Percentiles rank a stretch among this genome's conserved stretches.
These are phyloP conservation scores for Rhinoderma darwinii DNA, from an alignment of 2,113 vertebrate species.

Conservation along the genomic window DNA sequence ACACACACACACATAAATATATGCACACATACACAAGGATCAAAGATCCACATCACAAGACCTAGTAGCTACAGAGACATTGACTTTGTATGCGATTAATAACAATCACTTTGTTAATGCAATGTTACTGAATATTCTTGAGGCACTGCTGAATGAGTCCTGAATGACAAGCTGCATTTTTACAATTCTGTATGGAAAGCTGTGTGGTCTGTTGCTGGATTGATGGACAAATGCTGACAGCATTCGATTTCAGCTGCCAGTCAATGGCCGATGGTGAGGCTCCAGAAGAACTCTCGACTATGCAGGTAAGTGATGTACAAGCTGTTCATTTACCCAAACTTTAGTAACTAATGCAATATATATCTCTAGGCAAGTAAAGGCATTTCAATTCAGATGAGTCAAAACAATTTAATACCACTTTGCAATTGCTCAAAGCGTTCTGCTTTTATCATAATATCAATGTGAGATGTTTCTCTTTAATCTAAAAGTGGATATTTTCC, in stretches of 20 bases:
- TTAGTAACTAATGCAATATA: slow-evolving; percentile 21
- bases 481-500: slow-evolving; percentile 15
- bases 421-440: slow-evolving; percentile 12
- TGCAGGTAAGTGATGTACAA: background rate
- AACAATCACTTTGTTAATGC: background rate
- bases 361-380: background rate
- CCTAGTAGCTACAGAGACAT: background rate
- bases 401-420: slow-evolving; percentile 38
- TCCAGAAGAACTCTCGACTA: slow-evolving; percentile 23
- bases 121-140: slow-evolving; percentile 12
- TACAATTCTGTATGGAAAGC: slow-evolving; percentile 36
- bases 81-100: background rate
- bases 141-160: slow-evolving; percentile 1
- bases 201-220: slow-evolving; percentile 38
- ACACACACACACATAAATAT: no score
- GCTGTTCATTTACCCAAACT: slow-evolving; percentile 3
- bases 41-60: background rate
- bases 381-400: background rate
- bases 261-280: slow-evolving; percentile 38
- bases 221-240: slow-evolving; percentile 57
- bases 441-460: background rate
- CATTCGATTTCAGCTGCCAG: slow-evolving; percentile 60
- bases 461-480: background rate
- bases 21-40: no score
- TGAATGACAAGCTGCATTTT: slow-evolving; percentile 27